Base-by-base conservation (phyloP, 2,888 invertebrate genomes). In the Drosophila borealis region DNA sequence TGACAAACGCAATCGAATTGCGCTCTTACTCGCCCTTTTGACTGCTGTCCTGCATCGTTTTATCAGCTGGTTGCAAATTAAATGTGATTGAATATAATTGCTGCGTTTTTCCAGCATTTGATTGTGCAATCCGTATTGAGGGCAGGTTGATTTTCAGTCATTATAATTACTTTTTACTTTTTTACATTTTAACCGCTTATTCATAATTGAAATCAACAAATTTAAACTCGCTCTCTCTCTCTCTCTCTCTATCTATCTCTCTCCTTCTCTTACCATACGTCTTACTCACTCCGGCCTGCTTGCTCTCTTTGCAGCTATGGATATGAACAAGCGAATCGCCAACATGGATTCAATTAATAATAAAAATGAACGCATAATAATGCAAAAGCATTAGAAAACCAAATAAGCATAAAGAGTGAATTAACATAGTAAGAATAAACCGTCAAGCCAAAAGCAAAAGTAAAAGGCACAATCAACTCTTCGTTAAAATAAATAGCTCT, bases 1-100 rank as follows among this genome's bases (percentile, higher is more conserved):
- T 69, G 73, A 45, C 73, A 69, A 60, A 64, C 45, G 57, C 57
- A 78, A 84, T 70, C 70, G 73, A 68, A 51, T 8, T 14, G 59
- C 33, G 25, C 50, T 44, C 45, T 59, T 50, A 37, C 42, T 39
- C 37, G 34, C 55, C 60, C 56, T 57, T 64, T 66, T 39, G 37
- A 41, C 36, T 37, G 50, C 17, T 44, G 41, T 54, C 48, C 53
- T 54, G 44, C 41, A 14, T 25, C 45, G 49, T 50, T 59, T 9
- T 4, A 41, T 36, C 25, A 17, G 48, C 11, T 54, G 34, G 21
- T 51, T 39, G 59, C 48, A 68, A 83, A 77, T 71, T 74, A 68
- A 68, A 55, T 53, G 46, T 57, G 70, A 88, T 86, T 81, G 72
- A 21, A 19, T 44, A 62, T 57, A 67, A 81, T 79, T 84, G 74